These are phyloP conservation scores for Bacillus rossius DNA, from an alignment of 1,140 invertebrate species.

Conservation along the genomic window DNA sequence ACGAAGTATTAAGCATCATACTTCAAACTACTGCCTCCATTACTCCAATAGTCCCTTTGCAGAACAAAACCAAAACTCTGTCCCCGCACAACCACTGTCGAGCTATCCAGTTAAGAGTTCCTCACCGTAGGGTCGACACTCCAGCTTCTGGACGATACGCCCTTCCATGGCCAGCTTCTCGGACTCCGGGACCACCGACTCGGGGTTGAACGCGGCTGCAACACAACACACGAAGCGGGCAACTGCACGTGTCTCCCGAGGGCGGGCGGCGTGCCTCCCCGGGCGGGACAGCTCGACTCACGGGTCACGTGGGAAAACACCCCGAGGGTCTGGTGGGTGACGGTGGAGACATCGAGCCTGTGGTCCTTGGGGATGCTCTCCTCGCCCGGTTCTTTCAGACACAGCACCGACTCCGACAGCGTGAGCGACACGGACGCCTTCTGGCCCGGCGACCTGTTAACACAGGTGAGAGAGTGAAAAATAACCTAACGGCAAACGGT, in stretches of 20 bases:
- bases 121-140: constrained; percentile 79
- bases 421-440: constrained; percentile 67
- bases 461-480: too few relatives aligned
- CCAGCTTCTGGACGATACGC: constrained; percentile 88
- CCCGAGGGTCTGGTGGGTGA: constrained; percentile 80
- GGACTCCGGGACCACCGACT: constrained; percentile 62
- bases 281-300: constrained; percentile 43
- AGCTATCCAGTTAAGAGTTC: too few relatives aligned
- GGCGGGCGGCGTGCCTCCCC: too few relatives aligned
- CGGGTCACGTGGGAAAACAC: constrained; percentile 78
- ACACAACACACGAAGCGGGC: constrained; percentile 23
- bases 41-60: too few relatives aligned
- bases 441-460: constrained; percentile 47
- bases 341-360: constrained; percentile 80
- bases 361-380: constrained; percentile 84
- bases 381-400: constrained; percentile 60
- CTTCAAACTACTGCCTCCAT: too few relatives aligned
- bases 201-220: constrained; percentile 49
- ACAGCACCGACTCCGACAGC: constrained; percentile 62
- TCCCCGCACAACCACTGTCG: too few relatives aligned
- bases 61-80: too few relatives aligned
- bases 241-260: too few relatives aligned
- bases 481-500: too few relatives aligned
- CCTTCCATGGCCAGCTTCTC: constrained; percentile 89
- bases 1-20: too few relatives aligned